Conservation (phyloP, 2,797 vertebrate species). For the Pangasius krempfi region DNA sequence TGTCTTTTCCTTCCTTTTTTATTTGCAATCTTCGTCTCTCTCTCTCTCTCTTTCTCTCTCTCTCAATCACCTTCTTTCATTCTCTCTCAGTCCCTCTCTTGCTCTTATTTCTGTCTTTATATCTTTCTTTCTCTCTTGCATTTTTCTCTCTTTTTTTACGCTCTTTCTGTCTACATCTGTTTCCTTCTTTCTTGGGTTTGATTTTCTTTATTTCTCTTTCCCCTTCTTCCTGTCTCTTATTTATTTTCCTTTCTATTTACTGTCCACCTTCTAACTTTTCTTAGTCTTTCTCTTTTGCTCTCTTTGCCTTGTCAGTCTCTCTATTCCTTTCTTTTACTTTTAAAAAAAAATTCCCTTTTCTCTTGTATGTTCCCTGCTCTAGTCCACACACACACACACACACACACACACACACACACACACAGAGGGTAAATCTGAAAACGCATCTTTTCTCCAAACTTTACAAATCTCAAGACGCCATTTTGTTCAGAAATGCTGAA, state of each 20-base stretch:
- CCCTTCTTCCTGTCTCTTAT: not conserved
- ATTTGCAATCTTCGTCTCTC: not conserved
- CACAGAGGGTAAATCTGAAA: not conserved
- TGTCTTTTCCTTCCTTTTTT: not conserved
- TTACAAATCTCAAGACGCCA: not conserved
- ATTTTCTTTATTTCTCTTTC: not conserved
- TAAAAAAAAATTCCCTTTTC: not conserved
- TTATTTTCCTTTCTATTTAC: not conserved
- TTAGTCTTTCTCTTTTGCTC: not conserved
- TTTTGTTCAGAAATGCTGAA: not conserved
- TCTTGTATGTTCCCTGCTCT: not conserved
- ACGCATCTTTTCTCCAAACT: not conserved
- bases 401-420: constrained; percentile 14
- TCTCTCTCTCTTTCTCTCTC: constrained; percentile 2
- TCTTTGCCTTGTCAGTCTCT: not conserved
- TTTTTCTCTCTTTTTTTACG: not conserved
- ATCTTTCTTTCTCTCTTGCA: not conserved
- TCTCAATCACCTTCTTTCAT: not conserved
- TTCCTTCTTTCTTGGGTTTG: not conserved
- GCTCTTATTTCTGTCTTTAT: not conserved
- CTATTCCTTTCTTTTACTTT: not conserved
- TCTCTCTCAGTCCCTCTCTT: not conserved
- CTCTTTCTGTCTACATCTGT: not conserved
- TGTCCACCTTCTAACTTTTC: not conserved
- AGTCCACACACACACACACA: not conserved